Base-by-base conservation (phyloP, 2,113 vertebrate genomes). In the Poecile atricapillus region DNA sequence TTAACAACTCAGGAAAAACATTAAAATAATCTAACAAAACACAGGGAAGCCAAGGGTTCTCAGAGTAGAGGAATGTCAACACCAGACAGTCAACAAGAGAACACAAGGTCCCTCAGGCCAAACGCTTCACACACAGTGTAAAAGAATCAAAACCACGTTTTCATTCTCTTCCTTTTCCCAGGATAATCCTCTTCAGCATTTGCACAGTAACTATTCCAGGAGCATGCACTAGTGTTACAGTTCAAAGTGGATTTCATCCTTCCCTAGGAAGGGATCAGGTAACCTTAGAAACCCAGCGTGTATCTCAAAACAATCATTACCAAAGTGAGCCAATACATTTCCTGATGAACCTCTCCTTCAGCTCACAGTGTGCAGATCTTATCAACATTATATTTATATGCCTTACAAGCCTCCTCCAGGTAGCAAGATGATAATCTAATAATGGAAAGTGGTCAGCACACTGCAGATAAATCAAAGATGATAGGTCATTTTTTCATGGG, bases 51-150 rank as follows among this genome's bases (percentile, higher is more conserved):
- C 68, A 80, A 75, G 31, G 64, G n/a, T 44, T 90, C 80, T 90
- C 76, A 78, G 64, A 63, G 73, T 0, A 89, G 46, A 94, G 55
- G 88, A 94, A 97, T 78, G 91, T 88, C 86, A 94, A 78, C 80
- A 90, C 30, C 50, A 76, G 58, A 59, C 0, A 85, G 74, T 47
- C 77, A 89, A 30, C 30, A 82, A 39, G 68, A 84, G 76, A 94
- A 92, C 50, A 83, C 33, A 53, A 71, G 59, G 47, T 83, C 86
- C 91, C 86, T 52, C 56, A 64, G 89, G 89, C 68, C 75, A 93
- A 70, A 83, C 6, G 28, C 60, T 88, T 85, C 90, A 69, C 37
- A 64, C 17, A 43, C 76, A 18, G 23, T 2, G 25, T 73, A 58
- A 58, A 89, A 74, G 33, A 80, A 88, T 47, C 80, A 77, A 83